Evolutionary conservation across 2,888 invertebrate genomes (phyloP).

Genomic region (Sesamia inferens): DNA sequence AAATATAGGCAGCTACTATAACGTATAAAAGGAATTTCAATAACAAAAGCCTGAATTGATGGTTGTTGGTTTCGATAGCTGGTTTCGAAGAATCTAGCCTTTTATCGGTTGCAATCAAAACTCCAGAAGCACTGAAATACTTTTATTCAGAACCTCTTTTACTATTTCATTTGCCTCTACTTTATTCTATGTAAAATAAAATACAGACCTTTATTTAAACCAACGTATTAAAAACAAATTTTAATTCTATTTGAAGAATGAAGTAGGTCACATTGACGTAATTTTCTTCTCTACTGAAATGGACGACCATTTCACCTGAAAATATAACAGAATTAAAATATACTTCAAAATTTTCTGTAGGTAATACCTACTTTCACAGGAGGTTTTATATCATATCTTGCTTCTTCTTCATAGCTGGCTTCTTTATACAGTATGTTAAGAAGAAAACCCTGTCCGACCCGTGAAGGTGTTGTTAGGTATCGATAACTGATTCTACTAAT

Average conservation of each 20-base stretch:
- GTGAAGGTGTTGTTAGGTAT: too few species aligned
- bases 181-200: not conserved
- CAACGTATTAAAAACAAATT: not conserved
- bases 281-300: not conserved
- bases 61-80: slow-evolving; percentile 1
- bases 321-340: not conserved
- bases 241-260: not conserved
- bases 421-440: too few species aligned
- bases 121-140: slow-evolving; percentile 11
- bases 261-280: not conserved
- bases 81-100: slow-evolving; percentile 34
- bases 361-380: not conserved
- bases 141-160: slow-evolving; percentile 26
- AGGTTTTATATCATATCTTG: slow-evolving; percentile 1
- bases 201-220: not conserved
- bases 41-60: slow-evolving; percentile 13
- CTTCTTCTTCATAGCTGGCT: too few species aligned
- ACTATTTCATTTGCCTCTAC: not conserved
- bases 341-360: not conserved
- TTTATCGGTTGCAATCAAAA: slow-evolving; percentile 29
- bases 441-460: too few species aligned
- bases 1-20: not conserved
- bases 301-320: not conserved
- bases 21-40: slow-evolving; percentile 9
- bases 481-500: too few species aligned